Evolutionary conservation across 2,888 invertebrate species (phyloP).

Genomic region (Eupeodes luniger): DNA sequence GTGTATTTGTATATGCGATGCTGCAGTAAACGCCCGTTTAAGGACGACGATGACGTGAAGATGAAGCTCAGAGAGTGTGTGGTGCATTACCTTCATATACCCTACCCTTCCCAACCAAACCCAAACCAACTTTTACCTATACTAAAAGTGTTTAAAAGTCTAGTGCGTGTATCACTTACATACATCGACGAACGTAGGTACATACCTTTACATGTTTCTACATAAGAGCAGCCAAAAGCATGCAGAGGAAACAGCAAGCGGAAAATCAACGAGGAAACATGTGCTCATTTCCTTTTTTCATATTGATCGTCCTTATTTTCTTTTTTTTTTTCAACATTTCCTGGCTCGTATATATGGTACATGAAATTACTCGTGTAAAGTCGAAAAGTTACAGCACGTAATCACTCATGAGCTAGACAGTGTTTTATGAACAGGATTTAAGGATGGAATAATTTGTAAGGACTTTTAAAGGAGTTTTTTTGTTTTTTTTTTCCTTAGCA

Average conservation of each 20-base stretch:
- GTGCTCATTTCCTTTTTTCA: conserved; percentile 37
- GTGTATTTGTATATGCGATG: neutral
- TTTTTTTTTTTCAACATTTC: conserved; percentile 24
- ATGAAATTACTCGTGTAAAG: conserved; percentile 52
- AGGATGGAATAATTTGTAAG: conserved; percentile 29
- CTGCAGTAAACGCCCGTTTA: neutral
- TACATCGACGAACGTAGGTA: too few species aligned
- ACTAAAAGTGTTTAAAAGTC: neutral
- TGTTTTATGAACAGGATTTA: conserved; percentile 38
- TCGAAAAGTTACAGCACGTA: conserved; percentile 56
- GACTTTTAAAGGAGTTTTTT: neutral
- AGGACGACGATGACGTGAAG: conserved; percentile 19
- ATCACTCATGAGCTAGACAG: conserved; percentile 55
- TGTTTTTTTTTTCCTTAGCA: neutral
- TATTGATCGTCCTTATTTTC: conserved; percentile 16
- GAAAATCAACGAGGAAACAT: conserved; percentile 54
- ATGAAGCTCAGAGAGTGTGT: neutral
- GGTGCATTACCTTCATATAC: too few species aligned
- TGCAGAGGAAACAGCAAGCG: conserved; percentile 29
- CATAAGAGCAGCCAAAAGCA: conserved; percentile 16
- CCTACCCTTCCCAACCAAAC: too few species aligned
- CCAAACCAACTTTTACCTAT: neutral
- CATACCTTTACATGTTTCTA: neutral
- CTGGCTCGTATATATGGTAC: conserved; percentile 8
- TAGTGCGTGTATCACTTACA: conserved; percentile 33